Conservation (phyloP, 2,113 vertebrate genomes). For the Megaptera novaeangliae region DNA sequence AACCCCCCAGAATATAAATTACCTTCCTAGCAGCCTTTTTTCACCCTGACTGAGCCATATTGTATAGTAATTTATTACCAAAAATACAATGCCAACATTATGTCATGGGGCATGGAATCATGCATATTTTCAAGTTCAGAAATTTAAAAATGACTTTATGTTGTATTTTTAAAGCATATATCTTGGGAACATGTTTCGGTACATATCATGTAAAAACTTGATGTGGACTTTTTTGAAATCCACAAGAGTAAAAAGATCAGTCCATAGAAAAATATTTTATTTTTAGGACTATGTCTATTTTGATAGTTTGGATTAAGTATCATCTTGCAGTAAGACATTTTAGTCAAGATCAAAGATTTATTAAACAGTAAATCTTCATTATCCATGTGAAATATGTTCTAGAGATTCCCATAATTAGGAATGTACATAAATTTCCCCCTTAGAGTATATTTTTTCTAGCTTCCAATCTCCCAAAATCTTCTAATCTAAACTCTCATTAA, state of each 20-base stretch:
- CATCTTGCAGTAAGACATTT: neutral
- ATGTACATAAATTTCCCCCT: neutral
- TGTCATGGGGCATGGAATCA: neutral
- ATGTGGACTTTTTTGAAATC: neutral
- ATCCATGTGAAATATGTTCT: neutral
- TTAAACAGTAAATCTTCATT: neutral
- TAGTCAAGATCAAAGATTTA: neutral
- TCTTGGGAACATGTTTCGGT: neutral
- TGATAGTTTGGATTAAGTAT: neutral
- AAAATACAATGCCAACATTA: neutral
- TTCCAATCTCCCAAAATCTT: neutral
- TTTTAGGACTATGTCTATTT: neutral
- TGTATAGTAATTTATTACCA: neutral
- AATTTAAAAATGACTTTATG: neutral
- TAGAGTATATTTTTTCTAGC: neutral
- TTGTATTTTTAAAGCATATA: neutral
- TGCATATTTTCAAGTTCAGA: neutral
- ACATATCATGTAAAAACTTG: neutral
- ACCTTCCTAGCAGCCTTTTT: neutral
- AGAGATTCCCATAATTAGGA: neutral
- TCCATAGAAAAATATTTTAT: neutral
- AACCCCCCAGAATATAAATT: neutral
- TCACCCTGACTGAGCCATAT: neutral
- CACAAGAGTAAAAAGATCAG: neutral
- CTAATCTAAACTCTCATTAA: neutral